phyloP scores from a whole-genome alignment of 2,888 invertebrate genomes.

The Nebria brevicollis region DNA sequence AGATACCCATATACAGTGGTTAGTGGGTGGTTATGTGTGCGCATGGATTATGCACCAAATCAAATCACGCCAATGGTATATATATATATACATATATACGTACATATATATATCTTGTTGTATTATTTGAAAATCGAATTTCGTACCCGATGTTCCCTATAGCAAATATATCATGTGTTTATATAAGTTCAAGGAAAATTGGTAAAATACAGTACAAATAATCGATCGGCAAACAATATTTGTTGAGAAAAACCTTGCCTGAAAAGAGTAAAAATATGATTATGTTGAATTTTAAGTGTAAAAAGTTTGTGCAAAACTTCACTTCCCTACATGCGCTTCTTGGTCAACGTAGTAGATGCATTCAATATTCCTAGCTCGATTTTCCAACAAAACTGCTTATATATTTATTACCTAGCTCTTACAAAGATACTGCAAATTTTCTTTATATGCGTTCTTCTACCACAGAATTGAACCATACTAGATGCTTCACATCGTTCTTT shows the following conservation, averaged over 20 bases:
- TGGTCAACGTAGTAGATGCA: background rate
- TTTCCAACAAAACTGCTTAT: background rate
- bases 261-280: conserved; percentile 45
- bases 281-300: conserved; percentile 32
- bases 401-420: background rate
- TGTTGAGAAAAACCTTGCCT: conserved; percentile 24
- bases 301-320: background rate
- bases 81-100: no score
- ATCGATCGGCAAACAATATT: conserved; percentile 27
- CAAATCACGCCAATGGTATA: no score
- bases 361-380: conserved; percentile 1
- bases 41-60: no score
- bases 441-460: background rate
- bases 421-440: background rate
- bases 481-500: background rate
- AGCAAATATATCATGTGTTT: no score
- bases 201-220: background rate
- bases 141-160: no score
- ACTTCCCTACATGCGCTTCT: background rate
- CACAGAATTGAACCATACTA: background rate
- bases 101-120: no score
- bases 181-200: background rate
- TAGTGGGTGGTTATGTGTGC: no score
- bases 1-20: no score
- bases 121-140: no score